A percentile compares a stretch with the other conserved stretches of the same genome.
Conservation (phyloP, 2,797 vertebrate genomes). For the Syndactyla subalaris region DNA sequence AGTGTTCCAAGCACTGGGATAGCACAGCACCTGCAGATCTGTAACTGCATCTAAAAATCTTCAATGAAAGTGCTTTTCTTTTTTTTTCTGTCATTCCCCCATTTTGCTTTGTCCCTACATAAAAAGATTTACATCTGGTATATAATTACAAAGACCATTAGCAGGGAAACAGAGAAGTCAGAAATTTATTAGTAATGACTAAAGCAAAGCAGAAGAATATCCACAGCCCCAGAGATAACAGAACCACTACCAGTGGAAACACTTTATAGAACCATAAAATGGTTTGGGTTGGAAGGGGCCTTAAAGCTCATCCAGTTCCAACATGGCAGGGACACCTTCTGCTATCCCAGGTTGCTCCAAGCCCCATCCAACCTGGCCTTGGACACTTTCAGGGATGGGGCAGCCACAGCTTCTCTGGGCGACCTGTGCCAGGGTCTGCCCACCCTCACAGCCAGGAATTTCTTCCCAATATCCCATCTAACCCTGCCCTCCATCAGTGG, state of each 20-base stretch:
- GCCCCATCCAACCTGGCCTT: accelerated
- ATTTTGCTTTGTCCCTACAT: not conserved
- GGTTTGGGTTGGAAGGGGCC: not conserved
- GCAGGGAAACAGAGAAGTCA: not conserved
- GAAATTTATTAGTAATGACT: not conserved
- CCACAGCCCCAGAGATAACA: not conserved
- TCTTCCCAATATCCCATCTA: too few species aligned
- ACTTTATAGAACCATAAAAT: not conserved
- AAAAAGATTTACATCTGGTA: not conserved
- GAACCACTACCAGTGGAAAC: not conserved
- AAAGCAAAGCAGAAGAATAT: not conserved
- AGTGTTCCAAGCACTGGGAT: conserved; percentile 43
- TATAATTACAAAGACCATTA: not conserved
- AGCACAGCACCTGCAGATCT: conserved; percentile 73
- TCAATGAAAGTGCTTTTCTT: not conserved
- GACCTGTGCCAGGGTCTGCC: accelerated
- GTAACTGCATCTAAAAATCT: conserved; percentile 60
- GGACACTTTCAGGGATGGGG: not conserved
- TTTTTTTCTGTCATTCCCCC: not conserved
- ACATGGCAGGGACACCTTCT: not conserved
- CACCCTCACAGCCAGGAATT: not conserved
- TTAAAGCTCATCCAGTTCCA: not conserved
- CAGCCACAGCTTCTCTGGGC: not conserved
- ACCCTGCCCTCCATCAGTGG: not conserved
- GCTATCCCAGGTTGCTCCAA: not conserved